Conservation (phyloP, 2,797 vertebrate species). For the Channallabes apus region DNA sequence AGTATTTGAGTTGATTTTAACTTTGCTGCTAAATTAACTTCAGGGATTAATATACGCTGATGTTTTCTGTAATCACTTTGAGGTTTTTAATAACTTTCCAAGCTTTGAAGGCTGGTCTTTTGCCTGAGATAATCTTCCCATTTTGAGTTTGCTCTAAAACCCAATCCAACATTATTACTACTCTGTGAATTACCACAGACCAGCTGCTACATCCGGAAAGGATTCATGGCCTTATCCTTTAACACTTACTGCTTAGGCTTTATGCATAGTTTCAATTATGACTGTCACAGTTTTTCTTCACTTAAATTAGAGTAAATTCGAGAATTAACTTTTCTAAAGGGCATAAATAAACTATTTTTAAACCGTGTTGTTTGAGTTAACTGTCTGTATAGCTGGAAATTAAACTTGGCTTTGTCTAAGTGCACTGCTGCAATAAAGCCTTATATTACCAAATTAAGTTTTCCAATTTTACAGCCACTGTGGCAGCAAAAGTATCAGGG, state of each 20-base stretch:
- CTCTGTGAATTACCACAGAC: background rate
- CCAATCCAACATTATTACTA: background rate
- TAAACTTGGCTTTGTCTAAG: background rate
- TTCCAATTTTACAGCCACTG: background rate
- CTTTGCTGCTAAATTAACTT: slow-evolving; percentile 6
- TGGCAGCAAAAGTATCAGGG: background rate
- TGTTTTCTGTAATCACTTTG: slow-evolving; percentile 13
- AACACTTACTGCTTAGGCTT: background rate
- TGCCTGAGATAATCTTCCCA: slow-evolving; percentile 2
- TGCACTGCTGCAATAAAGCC: background rate
- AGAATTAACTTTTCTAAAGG: background rate
- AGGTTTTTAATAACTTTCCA: slow-evolving; percentile 18
- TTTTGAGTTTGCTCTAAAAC: background rate
- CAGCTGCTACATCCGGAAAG: background rate
- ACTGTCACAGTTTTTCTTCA: background rate
- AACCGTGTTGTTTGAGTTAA: background rate
- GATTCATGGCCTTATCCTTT: background rate
- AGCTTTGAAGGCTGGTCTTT: slow-evolving; percentile 3
- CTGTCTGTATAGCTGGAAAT: background rate
- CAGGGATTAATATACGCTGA: background rate
- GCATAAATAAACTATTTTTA: background rate
- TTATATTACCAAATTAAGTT: background rate
- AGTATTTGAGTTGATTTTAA: background rate
- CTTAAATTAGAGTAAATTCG: background rate
- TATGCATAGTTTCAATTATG: slow-evolving; percentile 16